Conservation (phyloP, 2,113 vertebrate genomes). For the Oreotrochilus melanogaster region DNA sequence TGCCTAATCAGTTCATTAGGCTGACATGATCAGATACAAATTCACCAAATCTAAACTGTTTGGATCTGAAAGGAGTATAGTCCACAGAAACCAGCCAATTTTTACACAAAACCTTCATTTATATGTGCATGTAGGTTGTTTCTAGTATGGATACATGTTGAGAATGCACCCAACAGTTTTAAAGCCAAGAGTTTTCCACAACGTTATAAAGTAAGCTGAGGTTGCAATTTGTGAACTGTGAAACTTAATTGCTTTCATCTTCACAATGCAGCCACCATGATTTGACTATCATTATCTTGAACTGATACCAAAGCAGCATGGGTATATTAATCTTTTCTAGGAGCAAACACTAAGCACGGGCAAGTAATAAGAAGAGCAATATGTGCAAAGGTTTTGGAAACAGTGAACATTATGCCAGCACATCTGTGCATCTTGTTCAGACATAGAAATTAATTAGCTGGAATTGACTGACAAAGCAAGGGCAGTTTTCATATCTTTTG, state of each 20-base stretch:
- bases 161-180: background rate
- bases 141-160: rapidly evolving
- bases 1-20: conserved; percentile 3
- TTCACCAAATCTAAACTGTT: conserved; percentile 12
- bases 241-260: background rate
- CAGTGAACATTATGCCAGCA: conserved; percentile 42
- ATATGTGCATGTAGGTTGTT: background rate
- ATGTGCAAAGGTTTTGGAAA: conserved; percentile 57
- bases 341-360: background rate
- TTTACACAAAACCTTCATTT: background rate
- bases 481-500: conserved; percentile 32
- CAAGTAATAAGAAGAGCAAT: conserved; percentile 51
- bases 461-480: conserved; percentile 43
- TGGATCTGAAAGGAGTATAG: background rate
- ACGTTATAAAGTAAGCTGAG: background rate
- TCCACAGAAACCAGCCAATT: background rate
- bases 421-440: conserved; percentile 49
- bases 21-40: conserved; percentile 39
- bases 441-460: conserved; percentile 66
- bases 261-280: background rate
- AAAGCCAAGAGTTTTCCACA: background rate
- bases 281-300: background rate
- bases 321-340: background rate
- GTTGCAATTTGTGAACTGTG: conserved; percentile 7
- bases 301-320: background rate